Evolutionary conservation across 2,797 vertebrate genomes (phyloP), one percentile per base, ranked within the genome.

Genomic region (Novumbra hubbsi): DNA sequence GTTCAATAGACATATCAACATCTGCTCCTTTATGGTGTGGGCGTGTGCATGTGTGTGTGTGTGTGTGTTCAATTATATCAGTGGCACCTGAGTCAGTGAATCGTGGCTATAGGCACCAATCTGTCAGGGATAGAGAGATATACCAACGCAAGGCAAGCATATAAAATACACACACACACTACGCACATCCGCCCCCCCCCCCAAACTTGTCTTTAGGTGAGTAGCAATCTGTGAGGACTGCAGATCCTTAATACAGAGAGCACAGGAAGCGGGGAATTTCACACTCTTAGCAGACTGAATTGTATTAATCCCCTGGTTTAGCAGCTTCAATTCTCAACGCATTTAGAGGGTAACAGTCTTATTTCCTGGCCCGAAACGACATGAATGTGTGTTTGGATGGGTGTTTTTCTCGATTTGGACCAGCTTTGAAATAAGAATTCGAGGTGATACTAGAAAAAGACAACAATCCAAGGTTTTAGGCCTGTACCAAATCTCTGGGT

Each of bases 261-360:
- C 85, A 88, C 88, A 84, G 83, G 87, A 84, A 90, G 90, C 83
- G 86, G 85, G 86, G 88, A 90, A 90, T 92, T 90, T 89, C 86
- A 83, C 81, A 87, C 90, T 92, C 89, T 80, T 86, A 67, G 88
- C 81, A 87, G 92, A 92, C 87, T 89, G 88, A 89, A 90, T 92
- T 92, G 91, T 91, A 90, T 91, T 92, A 93, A 93, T 94, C 92
- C 90, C 74, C 14, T 5, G 88, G 91, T 91, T 93, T 90, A 90
- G 84, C 83, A 76, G 87, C 83, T 90, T 91, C 89, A 91, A 91
- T 88, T 90, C 84, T 84, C 79, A 78, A 86, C 85, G 90, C 85
- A 78, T 86, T 87, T 85, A 80, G 80, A 81, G 82, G 75, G 84
- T 86, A 76, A 89, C 89, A 0, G 83, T 88, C 87, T 89, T 86